Evolutionary conservation across 1,140 invertebrate species (phyloP).

Genomic region (Lerema accius): DNA sequence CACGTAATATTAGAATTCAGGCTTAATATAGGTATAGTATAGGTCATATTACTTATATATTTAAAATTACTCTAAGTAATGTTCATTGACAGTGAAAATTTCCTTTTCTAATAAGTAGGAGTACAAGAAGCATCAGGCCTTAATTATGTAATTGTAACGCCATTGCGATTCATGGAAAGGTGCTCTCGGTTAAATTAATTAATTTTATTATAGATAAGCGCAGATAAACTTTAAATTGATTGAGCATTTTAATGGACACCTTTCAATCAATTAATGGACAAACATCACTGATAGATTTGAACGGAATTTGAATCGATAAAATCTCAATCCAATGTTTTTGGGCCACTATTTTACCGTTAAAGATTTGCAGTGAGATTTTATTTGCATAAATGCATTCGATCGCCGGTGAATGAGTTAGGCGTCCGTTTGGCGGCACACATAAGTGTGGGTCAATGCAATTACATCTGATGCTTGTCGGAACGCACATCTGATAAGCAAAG

Average conservation of each 20-base stretch:
- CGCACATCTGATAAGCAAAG: slow-evolving; percentile 67
- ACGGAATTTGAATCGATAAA: too few species aligned
- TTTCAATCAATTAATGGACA: too few species aligned
- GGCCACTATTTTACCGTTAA: slow-evolving; percentile 5
- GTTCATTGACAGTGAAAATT: too few species aligned
- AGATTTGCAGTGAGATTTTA: slow-evolving; percentile 6
- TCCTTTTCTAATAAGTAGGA: too few species aligned
- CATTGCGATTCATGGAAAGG: not conserved
- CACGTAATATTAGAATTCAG: too few species aligned
- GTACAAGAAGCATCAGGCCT: not conserved
- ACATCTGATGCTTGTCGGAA: slow-evolving; percentile 64
- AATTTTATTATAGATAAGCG: not conserved
- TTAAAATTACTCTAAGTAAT: too few species aligned
- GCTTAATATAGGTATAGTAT: too few species aligned
- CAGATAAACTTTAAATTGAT: not conserved
- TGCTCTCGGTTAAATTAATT: not conserved
- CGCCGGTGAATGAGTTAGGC: slow-evolving; percentile 41
- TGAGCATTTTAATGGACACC: too few species aligned
- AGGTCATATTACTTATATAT: too few species aligned
- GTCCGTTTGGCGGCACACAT: slow-evolving; percentile 55
- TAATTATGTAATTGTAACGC: not conserved
- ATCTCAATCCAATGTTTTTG: not conserved
- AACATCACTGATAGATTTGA: too few species aligned
- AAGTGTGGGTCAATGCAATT: slow-evolving; percentile 63
- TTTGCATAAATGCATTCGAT: slow-evolving; percentile 21